Percentiles rank a stretch among this genome's conserved stretches.
These are phyloP conservation scores for Lapara coniferarum DNA, from an alignment of 2,888 invertebrate genomes.

Conservation along the genomic window DNA sequence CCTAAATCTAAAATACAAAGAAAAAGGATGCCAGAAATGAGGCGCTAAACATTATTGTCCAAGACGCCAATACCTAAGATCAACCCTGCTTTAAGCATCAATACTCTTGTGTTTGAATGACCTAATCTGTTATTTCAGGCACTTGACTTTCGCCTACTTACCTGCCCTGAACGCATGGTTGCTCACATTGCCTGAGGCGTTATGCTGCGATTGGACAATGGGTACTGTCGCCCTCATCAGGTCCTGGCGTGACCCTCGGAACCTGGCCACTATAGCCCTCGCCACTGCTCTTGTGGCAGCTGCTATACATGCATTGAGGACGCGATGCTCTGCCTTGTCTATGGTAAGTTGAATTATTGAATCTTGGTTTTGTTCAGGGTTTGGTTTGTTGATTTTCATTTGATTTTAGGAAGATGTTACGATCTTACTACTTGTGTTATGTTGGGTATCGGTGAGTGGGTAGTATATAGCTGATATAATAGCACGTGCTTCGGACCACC, in stretches of 20 bases:
- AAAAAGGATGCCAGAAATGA: too few relatives aligned
- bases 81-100: too few relatives aligned
- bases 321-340: conserved; percentile 72
- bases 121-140: conserved; percentile 73
- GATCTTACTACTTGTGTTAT: too few relatives aligned
- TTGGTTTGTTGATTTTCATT: too few relatives aligned
- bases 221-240: conserved; percentile 95
- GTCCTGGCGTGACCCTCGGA: conserved; percentile 90
- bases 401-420: too few relatives aligned
- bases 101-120: background rate
- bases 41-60: too few relatives aligned
- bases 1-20: too few relatives aligned
- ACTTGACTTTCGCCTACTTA: conserved; percentile 96
- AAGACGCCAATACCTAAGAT: too few relatives aligned
- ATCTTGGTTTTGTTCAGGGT: too few relatives aligned
- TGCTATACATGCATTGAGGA: conserved; percentile 76
- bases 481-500: too few relatives aligned
- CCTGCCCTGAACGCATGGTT: conserved; percentile 96
- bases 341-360: conserved; percentile 62
- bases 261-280: conserved; percentile 89
- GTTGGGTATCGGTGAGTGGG: too few relatives aligned
- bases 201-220: conserved; percentile 99
- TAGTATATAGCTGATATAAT: too few relatives aligned
- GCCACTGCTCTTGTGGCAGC: conserved; percentile 85
- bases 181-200: conserved; percentile 92